phyloP scores from a whole-genome alignment of 2,113 vertebrate genomes.

The Myrmecophaga tridactyla region DNA sequence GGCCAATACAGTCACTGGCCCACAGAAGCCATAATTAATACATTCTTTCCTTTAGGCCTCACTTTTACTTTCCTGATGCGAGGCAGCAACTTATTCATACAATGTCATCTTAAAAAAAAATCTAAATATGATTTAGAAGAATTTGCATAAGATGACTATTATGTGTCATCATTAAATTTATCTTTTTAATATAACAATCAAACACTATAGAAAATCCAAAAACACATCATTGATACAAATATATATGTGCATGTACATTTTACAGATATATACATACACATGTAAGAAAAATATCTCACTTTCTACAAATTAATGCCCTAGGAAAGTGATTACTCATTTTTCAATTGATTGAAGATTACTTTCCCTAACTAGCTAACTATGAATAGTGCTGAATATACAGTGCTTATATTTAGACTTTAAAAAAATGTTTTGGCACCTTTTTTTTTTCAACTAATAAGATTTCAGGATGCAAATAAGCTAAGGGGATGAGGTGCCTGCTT shows the following conservation, averaged over 20 bases:
- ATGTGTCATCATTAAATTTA: not conserved
- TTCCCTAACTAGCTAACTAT: not conserved
- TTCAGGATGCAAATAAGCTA: not conserved
- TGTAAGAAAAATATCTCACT: not conserved
- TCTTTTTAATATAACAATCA: constrained; percentile 31
- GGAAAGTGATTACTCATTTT: not conserved
- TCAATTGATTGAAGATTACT: not conserved
- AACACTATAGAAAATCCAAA: not conserved
- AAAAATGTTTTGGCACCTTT: not conserved
- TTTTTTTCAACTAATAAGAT: not conserved
- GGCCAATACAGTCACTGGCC: not conserved
- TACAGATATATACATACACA: not conserved
- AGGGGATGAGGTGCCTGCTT: not conserved
- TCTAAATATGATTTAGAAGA: not conserved
- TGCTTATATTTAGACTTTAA: not conserved
- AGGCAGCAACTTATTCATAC: not conserved
- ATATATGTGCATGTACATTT: not conserved
- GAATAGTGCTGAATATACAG: not conserved
- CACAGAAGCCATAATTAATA: not conserved
- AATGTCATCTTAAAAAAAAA: not conserved
- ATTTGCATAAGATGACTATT: not conserved
- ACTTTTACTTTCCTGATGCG: constrained; percentile 11
- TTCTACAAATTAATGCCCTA: constrained; percentile 25
- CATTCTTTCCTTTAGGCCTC: not conserved
- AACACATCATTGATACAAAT: not conserved